Conservation (phyloP, 1,140 invertebrate genomes). For the Sycophila sp. region DNA sequence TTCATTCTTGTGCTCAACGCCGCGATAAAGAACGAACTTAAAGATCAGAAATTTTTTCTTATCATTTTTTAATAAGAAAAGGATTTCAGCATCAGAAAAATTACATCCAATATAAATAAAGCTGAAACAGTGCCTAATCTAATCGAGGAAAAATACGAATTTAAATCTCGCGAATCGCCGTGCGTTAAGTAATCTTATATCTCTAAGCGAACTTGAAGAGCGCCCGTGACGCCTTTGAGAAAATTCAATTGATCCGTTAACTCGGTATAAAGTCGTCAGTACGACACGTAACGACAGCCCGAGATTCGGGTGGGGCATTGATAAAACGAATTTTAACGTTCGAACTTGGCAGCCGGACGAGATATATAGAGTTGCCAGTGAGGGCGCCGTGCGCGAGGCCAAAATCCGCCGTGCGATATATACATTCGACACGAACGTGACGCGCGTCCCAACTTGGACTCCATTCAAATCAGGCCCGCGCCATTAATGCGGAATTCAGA, state of each 20-base stretch:
- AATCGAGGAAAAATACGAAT: too few relatives aligned
- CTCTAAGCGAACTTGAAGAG: too few relatives aligned
- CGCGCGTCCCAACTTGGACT: background rate
- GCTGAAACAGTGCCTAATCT: too few relatives aligned
- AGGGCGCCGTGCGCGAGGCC: background rate
- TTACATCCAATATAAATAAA: too few relatives aligned
- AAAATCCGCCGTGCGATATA: background rate
- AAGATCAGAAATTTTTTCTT: background rate
- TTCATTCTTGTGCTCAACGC: background rate
- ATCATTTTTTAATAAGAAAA: too few relatives aligned
- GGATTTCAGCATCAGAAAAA: too few relatives aligned
- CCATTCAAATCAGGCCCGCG: background rate
- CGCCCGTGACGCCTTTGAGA: too few relatives aligned
- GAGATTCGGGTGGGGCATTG: background rate
- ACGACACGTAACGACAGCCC: background rate
- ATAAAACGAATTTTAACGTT: conserved; percentile 16
- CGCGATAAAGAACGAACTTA: too few relatives aligned
- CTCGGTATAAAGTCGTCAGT: conserved; percentile 2
- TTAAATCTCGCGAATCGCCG: too few relatives aligned
- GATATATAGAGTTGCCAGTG: background rate
- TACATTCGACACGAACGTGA: background rate
- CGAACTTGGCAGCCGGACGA: background rate
- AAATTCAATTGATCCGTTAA: conserved; percentile 9
- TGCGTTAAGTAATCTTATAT: too few relatives aligned
- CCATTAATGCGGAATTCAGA: background rate